A percentile compares a stretch with the other conserved stretches of the same genome.
Evolutionary conservation across 2,888 invertebrate genomes (phyloP).

Genomic region (Nomada fabriciana): DNA sequence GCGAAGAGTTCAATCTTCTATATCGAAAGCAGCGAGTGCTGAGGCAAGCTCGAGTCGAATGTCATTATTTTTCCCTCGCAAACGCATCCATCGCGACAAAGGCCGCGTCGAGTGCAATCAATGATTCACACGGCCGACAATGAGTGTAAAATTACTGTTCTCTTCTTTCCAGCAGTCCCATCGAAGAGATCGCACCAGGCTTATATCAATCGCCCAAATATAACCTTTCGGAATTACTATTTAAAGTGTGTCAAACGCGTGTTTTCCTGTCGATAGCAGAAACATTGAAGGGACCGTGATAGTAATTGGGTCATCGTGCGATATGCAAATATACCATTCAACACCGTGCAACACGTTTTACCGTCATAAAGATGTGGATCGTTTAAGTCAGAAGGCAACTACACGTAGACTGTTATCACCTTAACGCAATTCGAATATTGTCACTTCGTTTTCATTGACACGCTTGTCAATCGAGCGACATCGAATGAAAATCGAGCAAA

Average conservation of each 20-base stretch:
- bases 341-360: neutral
- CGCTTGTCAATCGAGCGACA: neutral
- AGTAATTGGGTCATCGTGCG: constrained; percentile 39
- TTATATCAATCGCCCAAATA: neutral
- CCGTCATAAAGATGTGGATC: neutral
- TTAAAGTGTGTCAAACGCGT: neutral
- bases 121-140: neutral
- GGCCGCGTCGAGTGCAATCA: neutral
- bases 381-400: neutral
- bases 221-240: neutral
- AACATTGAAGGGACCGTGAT: constrained; percentile 5
- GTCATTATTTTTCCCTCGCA: neutral
- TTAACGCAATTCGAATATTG: neutral
- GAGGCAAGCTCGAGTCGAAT: constrained; percentile 16
- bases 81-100: neutral
- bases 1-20: neutral
- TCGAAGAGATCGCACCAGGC: neutral
- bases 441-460: neutral
- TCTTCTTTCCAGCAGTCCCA: neutral
- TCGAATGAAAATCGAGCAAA: neutral
- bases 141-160: neutral
- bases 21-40: neutral
- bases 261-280: neutral
- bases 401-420: no score
- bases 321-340: constrained; percentile 23